Evolutionary conservation across 2,113 vertebrate species (phyloP).

Genomic region (Embiotoca jacksoni): DNA sequence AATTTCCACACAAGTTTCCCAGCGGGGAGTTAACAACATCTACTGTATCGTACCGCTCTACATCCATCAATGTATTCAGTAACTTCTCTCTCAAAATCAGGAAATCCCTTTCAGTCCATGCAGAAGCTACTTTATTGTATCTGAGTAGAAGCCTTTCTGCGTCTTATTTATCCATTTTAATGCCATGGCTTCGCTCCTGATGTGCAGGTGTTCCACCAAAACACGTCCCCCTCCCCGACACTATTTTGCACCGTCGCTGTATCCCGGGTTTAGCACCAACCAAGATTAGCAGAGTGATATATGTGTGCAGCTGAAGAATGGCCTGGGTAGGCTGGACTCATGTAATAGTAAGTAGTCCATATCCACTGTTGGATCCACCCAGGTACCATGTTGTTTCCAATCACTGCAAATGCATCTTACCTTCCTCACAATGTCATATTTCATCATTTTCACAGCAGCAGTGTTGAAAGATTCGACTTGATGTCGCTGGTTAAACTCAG

Average conservation of each 20-base stretch:
- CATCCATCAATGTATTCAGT: too few relatives aligned
- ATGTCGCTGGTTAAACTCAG: slow-evolving; percentile 2
- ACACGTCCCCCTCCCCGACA: too few relatives aligned
- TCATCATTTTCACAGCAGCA: background rate
- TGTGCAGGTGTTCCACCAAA: too few relatives aligned
- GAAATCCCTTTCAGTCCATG: background rate
- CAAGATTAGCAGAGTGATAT: too few relatives aligned
- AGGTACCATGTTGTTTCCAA: too few relatives aligned
- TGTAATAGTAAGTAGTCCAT: background rate
- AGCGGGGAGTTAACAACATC: background rate
- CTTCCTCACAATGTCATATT: background rate
- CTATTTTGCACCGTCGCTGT: too few relatives aligned
- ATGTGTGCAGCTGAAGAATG: too few relatives aligned
- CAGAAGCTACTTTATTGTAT: too few relatives aligned
- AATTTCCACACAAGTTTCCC: background rate
- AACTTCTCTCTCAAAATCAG: background rate
- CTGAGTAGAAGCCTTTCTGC: background rate
- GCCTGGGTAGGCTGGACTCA: too few relatives aligned
- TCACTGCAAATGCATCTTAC: too few relatives aligned
- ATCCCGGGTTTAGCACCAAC: too few relatives aligned
- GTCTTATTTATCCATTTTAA: background rate
- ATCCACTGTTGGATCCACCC: background rate
- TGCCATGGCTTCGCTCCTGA: too few relatives aligned
- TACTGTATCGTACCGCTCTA: background rate
- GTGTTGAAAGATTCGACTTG: background rate